These are phyloP conservation scores for Plotosus lineatus DNA, from an alignment of 2,113 vertebrate genomes.

Conservation along the genomic window DNA sequence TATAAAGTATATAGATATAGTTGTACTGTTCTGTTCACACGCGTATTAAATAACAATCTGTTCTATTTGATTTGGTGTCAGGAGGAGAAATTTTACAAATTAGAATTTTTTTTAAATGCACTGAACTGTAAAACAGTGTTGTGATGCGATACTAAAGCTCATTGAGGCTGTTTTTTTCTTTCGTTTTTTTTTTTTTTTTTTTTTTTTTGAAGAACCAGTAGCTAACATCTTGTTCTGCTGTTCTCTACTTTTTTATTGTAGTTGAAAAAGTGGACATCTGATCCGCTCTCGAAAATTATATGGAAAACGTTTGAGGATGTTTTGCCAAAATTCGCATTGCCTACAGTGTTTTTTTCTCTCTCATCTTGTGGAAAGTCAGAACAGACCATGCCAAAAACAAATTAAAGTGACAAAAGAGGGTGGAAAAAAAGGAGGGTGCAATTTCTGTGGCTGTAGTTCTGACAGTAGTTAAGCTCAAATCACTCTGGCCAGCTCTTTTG, in stretches of 20 bases:
- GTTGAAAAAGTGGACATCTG: slow-evolving; percentile 59
- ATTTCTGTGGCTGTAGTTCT: slow-evolving; percentile 66
- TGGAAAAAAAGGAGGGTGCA: slow-evolving; percentile 56
- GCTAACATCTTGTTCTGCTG: slow-evolving; percentile 11
- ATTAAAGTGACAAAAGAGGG: slow-evolving; percentile 71
- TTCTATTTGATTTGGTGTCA: too few relatives aligned
- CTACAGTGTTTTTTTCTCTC: slow-evolving; percentile 62
- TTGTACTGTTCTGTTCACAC: not conserved
- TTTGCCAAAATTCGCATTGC: slow-evolving; percentile 64
- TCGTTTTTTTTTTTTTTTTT: not conserved
- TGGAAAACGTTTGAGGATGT: slow-evolving; percentile 65
- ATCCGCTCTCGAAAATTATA: slow-evolving; percentile 62
- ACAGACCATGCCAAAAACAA: slow-evolving; percentile 66
- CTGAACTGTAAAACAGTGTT: not conserved
- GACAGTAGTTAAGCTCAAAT: slow-evolving; percentile 66
- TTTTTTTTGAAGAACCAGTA: slow-evolving; percentile 8
- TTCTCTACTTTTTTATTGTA: slow-evolving; percentile 58
- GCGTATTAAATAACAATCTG: too few relatives aligned
- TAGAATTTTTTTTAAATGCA: not conserved
- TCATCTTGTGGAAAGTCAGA: slow-evolving; percentile 67
- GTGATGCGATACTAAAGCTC: not conserved
- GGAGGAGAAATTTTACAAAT: not conserved
- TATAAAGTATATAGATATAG: not conserved
- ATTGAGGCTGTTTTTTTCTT: not conserved
- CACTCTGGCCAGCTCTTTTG: slow-evolving; percentile 66